Percentiles rank a stretch among this genome's conserved stretches.
These are phyloP conservation scores for Hirtodrosophila histrioides DNA, from an alignment of 2,888 invertebrate genomes.

Conservation along the genomic window DNA sequence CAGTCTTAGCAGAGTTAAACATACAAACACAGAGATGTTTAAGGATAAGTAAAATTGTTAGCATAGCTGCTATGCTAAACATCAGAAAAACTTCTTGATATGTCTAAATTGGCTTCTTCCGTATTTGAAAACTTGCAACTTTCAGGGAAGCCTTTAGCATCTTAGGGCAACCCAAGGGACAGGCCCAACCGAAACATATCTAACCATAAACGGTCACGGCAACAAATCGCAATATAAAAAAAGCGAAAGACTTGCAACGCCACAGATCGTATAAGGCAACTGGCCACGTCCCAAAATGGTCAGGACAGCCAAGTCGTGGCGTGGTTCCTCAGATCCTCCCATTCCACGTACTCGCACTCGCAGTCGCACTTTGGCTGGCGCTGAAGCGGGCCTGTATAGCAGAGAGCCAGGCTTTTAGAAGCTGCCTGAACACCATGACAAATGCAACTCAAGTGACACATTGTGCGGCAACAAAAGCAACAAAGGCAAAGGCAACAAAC, in stretches of 20 bases:
- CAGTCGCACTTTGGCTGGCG: too few relatives aligned
- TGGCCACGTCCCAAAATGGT: constrained; percentile 72
- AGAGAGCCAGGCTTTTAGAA: constrained; percentile 56
- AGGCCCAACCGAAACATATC: constrained; percentile 24
- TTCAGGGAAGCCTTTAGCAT: constrained; percentile 17
- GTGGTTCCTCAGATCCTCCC: constrained; percentile 22
- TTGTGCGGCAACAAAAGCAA: constrained; percentile 64
- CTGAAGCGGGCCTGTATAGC: too few relatives aligned
- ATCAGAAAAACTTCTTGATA: too few relatives aligned
- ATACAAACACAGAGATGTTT: too few relatives aligned
- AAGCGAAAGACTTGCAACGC: constrained; percentile 64
- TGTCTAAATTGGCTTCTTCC: background rate
- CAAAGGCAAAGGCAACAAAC: constrained; percentile 36
- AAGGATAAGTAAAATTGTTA: too few relatives aligned
- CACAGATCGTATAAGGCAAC: constrained; percentile 64
- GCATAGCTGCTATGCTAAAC: too few relatives aligned
- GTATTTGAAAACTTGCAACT: too few relatives aligned
- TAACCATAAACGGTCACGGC: constrained; percentile 71
- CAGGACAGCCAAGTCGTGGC: constrained; percentile 35
- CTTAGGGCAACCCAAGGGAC: constrained; percentile 21
- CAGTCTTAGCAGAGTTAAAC: too few relatives aligned
- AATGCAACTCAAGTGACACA: constrained; percentile 80
- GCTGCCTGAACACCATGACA: constrained; percentile 62
- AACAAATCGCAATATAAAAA: constrained; percentile 57
- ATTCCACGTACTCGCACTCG: constrained; percentile 11